Evolutionary conservation across 2,888 invertebrate genomes (phyloP).

Genomic region (Campoplex nolae): DNA sequence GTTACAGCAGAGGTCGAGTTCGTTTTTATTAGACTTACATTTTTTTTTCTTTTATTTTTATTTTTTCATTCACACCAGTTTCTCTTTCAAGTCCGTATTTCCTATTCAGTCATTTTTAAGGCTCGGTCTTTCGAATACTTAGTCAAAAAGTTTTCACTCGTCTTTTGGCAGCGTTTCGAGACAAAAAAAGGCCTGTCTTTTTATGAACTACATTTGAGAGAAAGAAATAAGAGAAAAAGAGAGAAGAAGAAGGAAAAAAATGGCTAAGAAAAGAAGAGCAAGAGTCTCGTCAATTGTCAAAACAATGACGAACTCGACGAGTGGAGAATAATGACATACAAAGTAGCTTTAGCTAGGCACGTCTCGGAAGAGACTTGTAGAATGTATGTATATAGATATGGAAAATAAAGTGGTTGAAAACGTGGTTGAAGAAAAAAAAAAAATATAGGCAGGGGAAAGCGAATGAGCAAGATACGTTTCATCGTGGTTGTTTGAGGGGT

Average conservation of each 20-base stretch:
- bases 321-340: slow-evolving; percentile 27
- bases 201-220: slow-evolving; percentile 6
- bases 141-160: neutral
- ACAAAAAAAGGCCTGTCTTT: neutral
- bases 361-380: neutral
- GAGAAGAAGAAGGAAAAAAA: neutral
- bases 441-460: slow-evolving; percentile 29
- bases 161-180: neutral
- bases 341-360: slow-evolving; percentile 3
- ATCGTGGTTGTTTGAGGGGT: slow-evolving; percentile 38
- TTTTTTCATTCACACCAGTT: neutral
- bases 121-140: neutral
- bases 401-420: slow-evolving; percentile 14
- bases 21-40: neutral
- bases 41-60: neutral
- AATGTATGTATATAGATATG: neutral
- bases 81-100: neutral
- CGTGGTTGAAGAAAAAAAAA: slow-evolving; percentile 15
- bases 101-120: neutral
- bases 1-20: neutral
- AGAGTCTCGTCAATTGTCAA: slow-evolving; percentile 38
- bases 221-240: neutral
- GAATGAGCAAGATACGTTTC: slow-evolving; percentile 41
- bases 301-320: slow-evolving; percentile 52
- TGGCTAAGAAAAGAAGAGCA: neutral